Evolutionary conservation across 53 echinoderm and acorn worm genomes (phyloP), one percentile per base, ranked within the genome.

Genomic region (Apostichopus leukothele): DNA sequence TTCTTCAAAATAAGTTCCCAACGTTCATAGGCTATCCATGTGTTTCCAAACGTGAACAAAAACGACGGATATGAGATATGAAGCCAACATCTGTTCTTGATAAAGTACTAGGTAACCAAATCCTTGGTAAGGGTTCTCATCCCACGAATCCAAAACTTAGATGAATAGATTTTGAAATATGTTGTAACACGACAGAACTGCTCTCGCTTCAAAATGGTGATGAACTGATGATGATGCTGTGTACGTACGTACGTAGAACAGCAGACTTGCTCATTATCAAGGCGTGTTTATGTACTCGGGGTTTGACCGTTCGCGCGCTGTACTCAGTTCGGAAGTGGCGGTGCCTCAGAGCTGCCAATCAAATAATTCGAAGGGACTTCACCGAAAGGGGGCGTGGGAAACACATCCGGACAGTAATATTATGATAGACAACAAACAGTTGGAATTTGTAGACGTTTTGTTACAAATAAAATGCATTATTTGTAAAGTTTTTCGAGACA

Each of bases 271-370:
- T 71, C 71, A 71, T 19, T n/a, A n/a, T 71, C 71, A 71, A 71
- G 71, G 71, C 71, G 71, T 18, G 63, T 63, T 63, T 63, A 71
- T 71, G 20, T 71, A n/a, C 20, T 71, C 6, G 20, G 16, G 71
- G 71, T 71, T 71, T 71, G 71, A 71, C 71, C 71, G 71, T 71
- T 71, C 71, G 71, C 71, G 71, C 71, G 71, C 71, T 71, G 71
- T 71, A 71, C 71, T 71, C 71, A 14, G 18, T 71, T 71, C 71
- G 71, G 71, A 71, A 71, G 71, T 71, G 18, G 71, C 71, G 71
- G 71, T 71, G 71, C 71, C 71, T 71, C 71, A 71, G 14, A 71
- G 71, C 71, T 71, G 71, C 20, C 71, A 71, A 71, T 71, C 71
- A 71, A 71, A 71, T 71, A 71, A 18, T 71, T 71, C 6, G 6